phyloP scores from a whole-genome alignment of 2,113 vertebrate genomes.

The Elaphurus davidianus region DNA sequence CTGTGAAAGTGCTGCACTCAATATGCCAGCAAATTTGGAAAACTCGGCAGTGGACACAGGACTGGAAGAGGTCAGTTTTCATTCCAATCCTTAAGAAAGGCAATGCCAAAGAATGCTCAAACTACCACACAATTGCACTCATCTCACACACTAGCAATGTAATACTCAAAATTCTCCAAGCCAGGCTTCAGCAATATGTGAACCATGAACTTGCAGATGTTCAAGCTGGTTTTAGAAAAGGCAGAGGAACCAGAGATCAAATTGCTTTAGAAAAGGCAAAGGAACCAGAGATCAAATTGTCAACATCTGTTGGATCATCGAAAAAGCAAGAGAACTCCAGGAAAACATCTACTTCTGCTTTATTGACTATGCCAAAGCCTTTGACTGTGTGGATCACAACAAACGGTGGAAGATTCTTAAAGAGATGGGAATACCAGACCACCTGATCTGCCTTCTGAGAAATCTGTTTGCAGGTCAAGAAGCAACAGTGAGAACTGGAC shows the following conservation, averaged over 20 bases:
- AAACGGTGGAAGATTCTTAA: not conserved
- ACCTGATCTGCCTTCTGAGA: not conserved
- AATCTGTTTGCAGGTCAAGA: not conserved
- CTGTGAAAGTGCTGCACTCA: not conserved
- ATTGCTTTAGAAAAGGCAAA: not conserved
- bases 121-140: not conserved
- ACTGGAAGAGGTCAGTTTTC: not conserved
- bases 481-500: not conserved
- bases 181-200: not conserved
- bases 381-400: not conserved
- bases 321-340: not conserved
- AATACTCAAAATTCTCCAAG: not conserved
- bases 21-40: not conserved
- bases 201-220: not conserved
- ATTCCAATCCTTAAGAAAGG: not conserved
- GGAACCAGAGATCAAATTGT: not conserved
- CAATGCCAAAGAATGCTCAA: not conserved
- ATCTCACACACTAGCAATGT: not conserved
- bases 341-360: not conserved
- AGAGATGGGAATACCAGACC: not conserved
- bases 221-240: not conserved
- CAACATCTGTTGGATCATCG: not conserved
- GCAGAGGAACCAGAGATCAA: not conserved
- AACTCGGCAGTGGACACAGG: not conserved
- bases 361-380: not conserved